Evolutionary conservation across 2,888 invertebrate species (phyloP).

Genomic region (Unio pictorum): DNA sequence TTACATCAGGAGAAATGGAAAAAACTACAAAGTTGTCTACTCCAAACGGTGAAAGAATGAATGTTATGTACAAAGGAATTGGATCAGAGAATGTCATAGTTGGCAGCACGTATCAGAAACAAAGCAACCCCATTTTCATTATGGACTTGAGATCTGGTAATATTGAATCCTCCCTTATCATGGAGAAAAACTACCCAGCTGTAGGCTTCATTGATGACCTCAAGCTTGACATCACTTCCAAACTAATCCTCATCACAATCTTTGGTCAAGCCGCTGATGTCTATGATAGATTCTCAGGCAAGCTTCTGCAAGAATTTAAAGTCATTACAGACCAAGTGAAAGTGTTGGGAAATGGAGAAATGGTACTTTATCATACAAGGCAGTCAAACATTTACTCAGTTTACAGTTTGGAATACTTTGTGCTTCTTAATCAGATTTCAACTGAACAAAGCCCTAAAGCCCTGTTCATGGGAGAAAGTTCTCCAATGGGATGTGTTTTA

Average conservation of each 20-base stretch:
- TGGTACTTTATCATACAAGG: conserved; percentile 34
- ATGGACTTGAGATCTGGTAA: conserved; percentile 38
- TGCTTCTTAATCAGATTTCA: conserved; percentile 23
- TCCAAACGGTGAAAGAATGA: conserved; percentile 28
- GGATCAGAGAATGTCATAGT: conserved; percentile 34
- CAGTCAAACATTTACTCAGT: conserved; percentile 31
- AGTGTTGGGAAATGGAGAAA: conserved; percentile 26
- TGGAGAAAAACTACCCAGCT: conserved; percentile 43
- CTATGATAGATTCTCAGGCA: conserved; percentile 32
- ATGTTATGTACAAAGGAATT: conserved; percentile 33
- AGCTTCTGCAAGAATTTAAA: conserved; percentile 36
- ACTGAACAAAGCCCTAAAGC: conserved; percentile 19
- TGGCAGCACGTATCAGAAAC: conserved; percentile 40
- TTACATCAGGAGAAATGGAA: conserved; percentile 44
- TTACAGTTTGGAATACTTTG: conserved; percentile 24
- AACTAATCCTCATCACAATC: conserved; percentile 29
- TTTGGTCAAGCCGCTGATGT: conserved; percentile 33
- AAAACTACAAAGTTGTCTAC: conserved; percentile 21
- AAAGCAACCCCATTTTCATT: conserved; percentile 41
- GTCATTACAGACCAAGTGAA: conserved; percentile 30
- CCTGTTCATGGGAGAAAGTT: conserved; percentile 11
- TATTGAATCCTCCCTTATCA: conserved; percentile 24
- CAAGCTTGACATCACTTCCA: conserved; percentile 30
- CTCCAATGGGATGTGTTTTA: conserved; percentile 19
- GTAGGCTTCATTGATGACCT: conserved; percentile 46